Base-by-base conservation (phyloP, 2,113 vertebrate species). In the Jacana jacana region DNA sequence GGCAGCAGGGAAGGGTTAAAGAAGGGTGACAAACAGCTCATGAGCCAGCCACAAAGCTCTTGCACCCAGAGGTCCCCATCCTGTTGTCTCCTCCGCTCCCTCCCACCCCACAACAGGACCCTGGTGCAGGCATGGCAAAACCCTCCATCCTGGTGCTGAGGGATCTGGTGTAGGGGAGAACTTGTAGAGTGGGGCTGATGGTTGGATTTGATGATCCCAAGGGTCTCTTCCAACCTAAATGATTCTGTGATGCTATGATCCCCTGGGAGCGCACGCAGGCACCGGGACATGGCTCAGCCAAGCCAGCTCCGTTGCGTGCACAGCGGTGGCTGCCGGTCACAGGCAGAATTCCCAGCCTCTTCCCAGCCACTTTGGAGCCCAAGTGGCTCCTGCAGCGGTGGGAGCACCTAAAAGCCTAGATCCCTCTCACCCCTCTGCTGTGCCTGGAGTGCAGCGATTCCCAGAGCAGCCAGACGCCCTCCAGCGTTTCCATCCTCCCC, bases 61-160 rank as follows among this genome's bases (percentile, higher is more conserved):
- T 4, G 30, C 4, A 3, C 25, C 3, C 37, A 17, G 73, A 60
- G 65, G 44, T 51, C 69, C 51, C 0, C 1, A 9, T 14, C 19
- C 63, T 12, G 33, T 17, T 3, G 1, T 11, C 31, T 10, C 42
- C 82, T 25, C 42, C 12, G 48, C 49, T 23, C n/a, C 83, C 22
- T 15, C 15, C 39, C n/a, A n/a, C 9, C n/a, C 35, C 13, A 13
- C 1, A 3, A 4, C 23, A 30, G 39, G 55, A 31, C 44, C 13
- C 52, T 0, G 2, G 40, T 2, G 1, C 57, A 68, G 33, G 28
- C 22, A 2, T 2, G 2, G 39, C 35, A 30, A 31, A 39, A 4
- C 15, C 6, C 37, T 37, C 30, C 6, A 0, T 19, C n/a, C n/a
- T n/a, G n/a, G n/a, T n/a, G n/a, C n/a, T n/a, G n/a, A n/a, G n/a